These are phyloP conservation scores for human (Homo sapiens) DNA, from an alignment of 2,113 vertebrate species.

Conservation along the genomic window GRCh38 chr11:27304001-27304500, in stretches of 20 bases:
- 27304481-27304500: neutral
- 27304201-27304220: neutral
- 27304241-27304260: neutral
- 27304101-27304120: neutral
- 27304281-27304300: neutral
- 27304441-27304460: neutral
- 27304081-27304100: neutral
- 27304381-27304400: neutral
- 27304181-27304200: neutral
- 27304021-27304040: neutral
- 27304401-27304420: neutral
- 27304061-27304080: neutral
- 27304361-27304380: neutral
- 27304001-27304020: neutral
- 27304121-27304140: neutral
- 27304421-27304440: neutral
- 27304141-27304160: neutral
- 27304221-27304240: neutral
- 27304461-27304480: neutral
- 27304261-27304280: constrained; percentile 14
- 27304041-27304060: neutral
- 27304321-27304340: neutral
- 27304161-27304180: neutral
- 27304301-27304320: neutral
- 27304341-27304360: neutral